A percentile compares a stretch with the other conserved stretches of the same genome.
Conservation (phyloP, 2,888 invertebrate genomes). For the Mesochorus sp. region DNA sequence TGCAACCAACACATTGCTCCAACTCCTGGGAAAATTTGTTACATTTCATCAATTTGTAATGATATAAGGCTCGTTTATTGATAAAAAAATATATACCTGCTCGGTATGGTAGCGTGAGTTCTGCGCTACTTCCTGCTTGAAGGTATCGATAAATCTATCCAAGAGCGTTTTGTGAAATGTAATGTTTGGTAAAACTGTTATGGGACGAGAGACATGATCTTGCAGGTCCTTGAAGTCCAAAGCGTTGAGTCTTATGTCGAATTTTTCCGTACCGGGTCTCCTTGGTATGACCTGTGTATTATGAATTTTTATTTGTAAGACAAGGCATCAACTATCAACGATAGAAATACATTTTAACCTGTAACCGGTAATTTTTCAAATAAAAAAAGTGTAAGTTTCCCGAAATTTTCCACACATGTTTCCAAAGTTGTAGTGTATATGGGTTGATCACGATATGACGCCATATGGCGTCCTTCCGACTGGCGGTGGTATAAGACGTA, state of each 20-base stretch:
- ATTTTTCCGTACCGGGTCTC: slow-evolving; percentile 84
- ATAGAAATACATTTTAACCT: not conserved
- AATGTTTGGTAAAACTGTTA: slow-evolving; percentile 87
- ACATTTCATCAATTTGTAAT: not conserved
- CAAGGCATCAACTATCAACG: too few species aligned
- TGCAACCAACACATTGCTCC: slow-evolving; percentile 94
- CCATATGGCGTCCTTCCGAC: too few species aligned
- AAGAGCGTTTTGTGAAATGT: slow-evolving; percentile 90
- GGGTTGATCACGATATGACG: too few species aligned
- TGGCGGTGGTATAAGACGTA: too few species aligned
- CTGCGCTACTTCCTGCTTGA: slow-evolving; percentile 88
- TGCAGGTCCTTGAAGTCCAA: slow-evolving; percentile 90
- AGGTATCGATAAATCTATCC: slow-evolving; percentile 93
- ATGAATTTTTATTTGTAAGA: too few species aligned
- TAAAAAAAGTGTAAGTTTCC: too few species aligned
- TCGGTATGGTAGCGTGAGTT: slow-evolving; percentile 86
- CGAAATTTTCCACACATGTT: too few species aligned
- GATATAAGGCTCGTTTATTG: not conserved
- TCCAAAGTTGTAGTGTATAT: too few species aligned
- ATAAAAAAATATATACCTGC: slow-evolving; percentile 81
- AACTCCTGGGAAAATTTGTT: slow-evolving; percentile 84
- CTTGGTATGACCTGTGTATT: slow-evolving; percentile 86
- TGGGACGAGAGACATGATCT: slow-evolving; percentile 87
- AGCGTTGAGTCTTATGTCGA: slow-evolving; percentile 90
- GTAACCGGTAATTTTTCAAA: too few species aligned